Conservation (phyloP, 2,113 vertebrate genomes). For the Tor tambroides region DNA sequence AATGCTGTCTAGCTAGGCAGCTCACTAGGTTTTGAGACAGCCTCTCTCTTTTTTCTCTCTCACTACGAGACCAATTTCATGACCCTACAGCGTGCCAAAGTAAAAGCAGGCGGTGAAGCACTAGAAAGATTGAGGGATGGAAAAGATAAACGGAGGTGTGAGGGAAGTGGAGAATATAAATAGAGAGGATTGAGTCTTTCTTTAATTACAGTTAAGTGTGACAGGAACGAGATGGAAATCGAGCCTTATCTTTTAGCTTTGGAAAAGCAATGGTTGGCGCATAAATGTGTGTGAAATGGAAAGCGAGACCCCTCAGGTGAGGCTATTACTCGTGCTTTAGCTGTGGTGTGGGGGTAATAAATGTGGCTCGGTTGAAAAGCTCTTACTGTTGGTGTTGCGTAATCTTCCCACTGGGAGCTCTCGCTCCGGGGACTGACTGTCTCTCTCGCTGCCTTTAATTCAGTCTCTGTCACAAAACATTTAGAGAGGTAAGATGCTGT, state of each 20-base stretch:
- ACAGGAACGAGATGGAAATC: conserved; percentile 40
- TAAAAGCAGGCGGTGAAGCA: conserved; percentile 22
- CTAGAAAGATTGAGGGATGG: conserved; percentile 25
- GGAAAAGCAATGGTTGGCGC: background rate
- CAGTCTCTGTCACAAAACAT: conserved; percentile 21
- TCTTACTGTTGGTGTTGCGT: conserved; percentile 41
- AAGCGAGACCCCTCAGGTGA: conserved; percentile 18
- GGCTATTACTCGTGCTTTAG: conserved; percentile 18
- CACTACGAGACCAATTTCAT: conserved; percentile 20
- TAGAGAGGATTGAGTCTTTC: conserved; percentile 44
- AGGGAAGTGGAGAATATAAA: conserved; percentile 45
- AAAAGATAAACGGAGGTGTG: conserved; percentile 34
- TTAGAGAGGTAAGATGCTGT: background rate
- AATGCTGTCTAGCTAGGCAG: background rate
- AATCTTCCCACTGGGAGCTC: conserved; percentile 49
- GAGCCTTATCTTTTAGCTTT: background rate
- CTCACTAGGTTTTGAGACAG: background rate
- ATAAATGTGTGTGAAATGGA: background rate
- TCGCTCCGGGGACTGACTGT: conserved; percentile 22
- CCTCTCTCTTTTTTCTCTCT: background rate
- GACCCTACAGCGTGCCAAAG: conserved; percentile 33
- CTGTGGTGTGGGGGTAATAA: conserved; percentile 41
- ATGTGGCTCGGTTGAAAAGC: conserved; percentile 32
- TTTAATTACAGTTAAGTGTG: conserved; percentile 56
- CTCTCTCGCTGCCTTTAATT: conserved; percentile 16